These are phyloP conservation scores for Carcharodon carcharias DNA, from an alignment of 2,797 vertebrate genomes.

Conservation along the genomic window DNA sequence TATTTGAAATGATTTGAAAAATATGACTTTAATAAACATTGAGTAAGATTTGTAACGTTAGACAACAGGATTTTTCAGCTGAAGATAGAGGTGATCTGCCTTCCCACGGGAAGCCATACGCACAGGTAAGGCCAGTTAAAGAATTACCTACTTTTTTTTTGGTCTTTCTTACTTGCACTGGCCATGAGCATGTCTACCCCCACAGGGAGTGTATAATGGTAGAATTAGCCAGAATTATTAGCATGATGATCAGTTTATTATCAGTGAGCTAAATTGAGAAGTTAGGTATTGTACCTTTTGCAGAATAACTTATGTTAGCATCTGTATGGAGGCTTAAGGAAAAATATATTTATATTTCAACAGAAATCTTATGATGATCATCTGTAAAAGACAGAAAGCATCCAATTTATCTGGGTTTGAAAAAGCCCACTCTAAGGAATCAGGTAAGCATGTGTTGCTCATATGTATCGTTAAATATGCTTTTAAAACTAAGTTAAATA, in stretches of 20 bases:
- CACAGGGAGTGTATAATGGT: not conserved
- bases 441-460: not conserved
- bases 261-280: not conserved
- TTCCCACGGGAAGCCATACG: not conserved
- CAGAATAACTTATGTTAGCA: not conserved
- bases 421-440: not conserved
- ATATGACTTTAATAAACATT: not conserved
- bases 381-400: not conserved
- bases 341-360: not conserved
- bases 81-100: not conserved
- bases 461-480: not conserved
- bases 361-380: conserved; percentile 32
- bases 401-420: not conserved
- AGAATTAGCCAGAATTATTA: not conserved
- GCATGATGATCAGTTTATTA: not conserved
- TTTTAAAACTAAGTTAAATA: not conserved
- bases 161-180: not conserved
- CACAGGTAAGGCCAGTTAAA: not conserved
- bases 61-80: not conserved
- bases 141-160: not conserved
- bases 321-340: not conserved
- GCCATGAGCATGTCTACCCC: not conserved
- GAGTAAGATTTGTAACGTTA: not conserved
- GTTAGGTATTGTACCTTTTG: not conserved
- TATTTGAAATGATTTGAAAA: not conserved